Evolutionary conservation across 1,140 invertebrate genomes (phyloP).

Genomic region (Drosophila subobscura): DNA sequence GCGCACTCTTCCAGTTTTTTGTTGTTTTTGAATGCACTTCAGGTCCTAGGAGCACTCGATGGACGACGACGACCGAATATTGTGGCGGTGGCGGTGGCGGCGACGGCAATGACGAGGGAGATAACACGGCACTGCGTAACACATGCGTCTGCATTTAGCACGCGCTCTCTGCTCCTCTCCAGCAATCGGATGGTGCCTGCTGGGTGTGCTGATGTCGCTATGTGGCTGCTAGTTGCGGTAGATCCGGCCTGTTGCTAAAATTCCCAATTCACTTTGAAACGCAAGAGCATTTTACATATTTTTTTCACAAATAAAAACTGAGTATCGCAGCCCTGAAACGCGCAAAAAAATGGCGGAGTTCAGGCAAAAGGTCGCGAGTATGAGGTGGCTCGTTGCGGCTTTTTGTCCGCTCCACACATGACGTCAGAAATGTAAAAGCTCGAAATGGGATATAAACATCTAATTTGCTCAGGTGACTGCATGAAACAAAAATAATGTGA

Average conservation of each 20-base stretch:
- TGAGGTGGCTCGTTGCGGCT: slow-evolving; percentile 8
- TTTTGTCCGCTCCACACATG: slow-evolving; percentile 1
- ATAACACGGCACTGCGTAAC: slow-evolving; percentile 59
- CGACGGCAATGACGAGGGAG: background rate
- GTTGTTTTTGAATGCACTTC: too few species aligned
- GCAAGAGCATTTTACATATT: slow-evolving; percentile 50
- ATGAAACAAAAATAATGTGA: too few species aligned
- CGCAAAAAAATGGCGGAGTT: slow-evolving; percentile 71
- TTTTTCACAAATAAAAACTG: slow-evolving; percentile 52
- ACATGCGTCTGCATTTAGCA: slow-evolving; percentile 57
- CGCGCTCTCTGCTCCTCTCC: slow-evolving; percentile 7
- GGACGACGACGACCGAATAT: too few species aligned
- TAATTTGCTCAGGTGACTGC: too few species aligned
- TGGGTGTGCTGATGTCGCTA: slow-evolving; percentile 11
- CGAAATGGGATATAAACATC: too few species aligned
- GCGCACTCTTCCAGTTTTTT: slow-evolving; percentile 13
- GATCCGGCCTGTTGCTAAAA: slow-evolving; percentile 26
- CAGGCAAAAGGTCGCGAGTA: slow-evolving; percentile 13
- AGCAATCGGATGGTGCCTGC: background rate
- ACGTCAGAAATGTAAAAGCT: slow-evolving; percentile 10
- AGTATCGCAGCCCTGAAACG: slow-evolving; percentile 58
- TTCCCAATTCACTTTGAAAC: slow-evolving; percentile 27
- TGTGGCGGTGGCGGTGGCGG: too few species aligned
- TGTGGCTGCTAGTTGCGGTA: slow-evolving; percentile 13
- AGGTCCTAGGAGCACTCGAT: too few species aligned